A percentile compares a stretch with the other conserved stretches of the same genome.
Conservation (phyloP, 2,113 vertebrate genomes). For the Lycocorax pyrrhopterus region DNA sequence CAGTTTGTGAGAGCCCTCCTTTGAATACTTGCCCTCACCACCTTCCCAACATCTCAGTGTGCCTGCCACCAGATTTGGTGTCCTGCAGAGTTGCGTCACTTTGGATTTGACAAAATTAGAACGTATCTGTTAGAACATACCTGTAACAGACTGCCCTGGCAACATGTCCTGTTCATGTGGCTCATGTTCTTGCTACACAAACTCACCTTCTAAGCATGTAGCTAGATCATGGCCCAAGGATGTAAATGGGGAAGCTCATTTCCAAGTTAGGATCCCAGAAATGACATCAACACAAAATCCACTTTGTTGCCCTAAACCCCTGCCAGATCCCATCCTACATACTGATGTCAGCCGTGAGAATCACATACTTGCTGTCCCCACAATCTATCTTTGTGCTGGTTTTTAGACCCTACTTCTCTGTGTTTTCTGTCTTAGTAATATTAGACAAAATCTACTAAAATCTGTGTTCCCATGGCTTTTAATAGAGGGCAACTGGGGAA, state of each 20-base stretch:
- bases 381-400: not conserved
- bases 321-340: accelerated
- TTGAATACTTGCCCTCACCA: not conserved
- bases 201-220: not conserved
- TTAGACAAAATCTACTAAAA: not conserved
- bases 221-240: not conserved
- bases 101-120: not conserved
- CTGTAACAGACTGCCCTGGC: not conserved
- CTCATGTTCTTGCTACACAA: not conserved
- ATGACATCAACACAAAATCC: accelerated
- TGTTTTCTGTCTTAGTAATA: not conserved
- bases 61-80: not conserved
- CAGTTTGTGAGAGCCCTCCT: not conserved
- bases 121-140: not conserved
- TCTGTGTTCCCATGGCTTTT: not conserved
- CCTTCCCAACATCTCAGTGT: not conserved
- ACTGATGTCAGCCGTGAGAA: not conserved
- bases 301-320: not conserved
- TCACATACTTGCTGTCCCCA: not conserved
- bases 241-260: not conserved
- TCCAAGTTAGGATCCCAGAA: not conserved
- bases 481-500: not conserved
- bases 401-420: not conserved
- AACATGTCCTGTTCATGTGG: not conserved
- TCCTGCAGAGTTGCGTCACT: not conserved